These are phyloP conservation scores for Gnathonemus echidnorhynchus DNA, from an alignment of 2,113 vertebrate species.

Conservation along the genomic window DNA sequence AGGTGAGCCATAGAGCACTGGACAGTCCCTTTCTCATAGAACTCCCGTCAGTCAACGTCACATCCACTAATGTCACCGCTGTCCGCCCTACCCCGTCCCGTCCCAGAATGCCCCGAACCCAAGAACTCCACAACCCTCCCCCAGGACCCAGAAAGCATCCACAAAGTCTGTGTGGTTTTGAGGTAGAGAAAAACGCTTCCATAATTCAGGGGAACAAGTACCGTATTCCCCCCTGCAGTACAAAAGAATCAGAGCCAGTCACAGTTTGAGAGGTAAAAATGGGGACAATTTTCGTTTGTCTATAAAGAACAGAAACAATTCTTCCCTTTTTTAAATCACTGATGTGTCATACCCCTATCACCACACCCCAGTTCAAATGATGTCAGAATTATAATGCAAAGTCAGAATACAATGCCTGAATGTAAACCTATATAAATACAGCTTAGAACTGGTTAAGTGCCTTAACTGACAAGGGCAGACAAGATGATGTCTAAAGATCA, in stretches of 20 bases:
- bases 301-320: background rate
- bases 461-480: slow-evolving; percentile 10
- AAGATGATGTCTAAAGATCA: background rate
- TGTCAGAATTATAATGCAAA: background rate
- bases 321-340: slow-evolving; percentile 2
- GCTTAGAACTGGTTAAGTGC: slow-evolving; percentile 13
- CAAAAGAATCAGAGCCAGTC: slow-evolving; percentile 6
- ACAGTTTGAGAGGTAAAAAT: slow-evolving; percentile 25
- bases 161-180: slow-evolving; percentile 44
- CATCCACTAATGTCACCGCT: slow-evolving; percentile 33
- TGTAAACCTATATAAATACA: slow-evolving; percentile 6
- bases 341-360: background rate
- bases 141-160: slow-evolving; percentile 11
- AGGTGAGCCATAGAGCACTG: slow-evolving; percentile 36
- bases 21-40: slow-evolving; percentile 47
- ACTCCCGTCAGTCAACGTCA: slow-evolving; percentile 59
- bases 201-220: slow-evolving; percentile 12
- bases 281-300: background rate
- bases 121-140: slow-evolving; percentile 7
- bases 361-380: background rate
- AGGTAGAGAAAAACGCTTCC: slow-evolving; percentile 49
- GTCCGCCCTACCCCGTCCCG: slow-evolving; percentile 28
- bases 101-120: slow-evolving; percentile 19
- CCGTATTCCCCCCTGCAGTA: slow-evolving; percentile 3
- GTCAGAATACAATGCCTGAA: background rate